Evolutionary conservation across 2,797 vertebrate species (phyloP).

Genomic region (Tapera naevia): DNA sequence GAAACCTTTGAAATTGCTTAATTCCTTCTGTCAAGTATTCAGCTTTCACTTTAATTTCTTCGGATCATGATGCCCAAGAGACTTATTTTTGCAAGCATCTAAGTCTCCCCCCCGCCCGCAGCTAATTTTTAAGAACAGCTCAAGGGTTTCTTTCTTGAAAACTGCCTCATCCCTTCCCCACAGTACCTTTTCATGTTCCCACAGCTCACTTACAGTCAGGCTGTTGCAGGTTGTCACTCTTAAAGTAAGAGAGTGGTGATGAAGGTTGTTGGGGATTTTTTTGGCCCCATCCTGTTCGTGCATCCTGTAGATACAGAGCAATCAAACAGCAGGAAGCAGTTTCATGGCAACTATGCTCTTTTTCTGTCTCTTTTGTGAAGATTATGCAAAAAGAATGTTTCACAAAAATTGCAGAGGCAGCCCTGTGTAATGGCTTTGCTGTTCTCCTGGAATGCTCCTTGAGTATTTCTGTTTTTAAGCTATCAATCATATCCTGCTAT

Average conservation of each 20-base stretch:
- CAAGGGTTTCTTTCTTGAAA: not conserved
- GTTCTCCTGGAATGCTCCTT: not conserved
- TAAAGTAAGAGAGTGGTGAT: not conserved
- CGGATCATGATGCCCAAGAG: not conserved
- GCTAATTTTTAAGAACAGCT: not conserved
- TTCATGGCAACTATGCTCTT: conserved; percentile 31
- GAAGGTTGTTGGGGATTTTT: not conserved
- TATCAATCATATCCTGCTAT: not conserved
- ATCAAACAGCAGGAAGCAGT: conserved; percentile 29
- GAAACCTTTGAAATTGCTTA: not conserved
- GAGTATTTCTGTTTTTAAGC: not conserved
- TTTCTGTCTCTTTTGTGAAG: not conserved
- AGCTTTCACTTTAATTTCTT: not conserved
- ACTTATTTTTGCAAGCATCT: not conserved
- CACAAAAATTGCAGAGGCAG: not conserved
- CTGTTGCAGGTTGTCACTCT: not conserved
- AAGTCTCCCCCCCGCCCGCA: not conserved
- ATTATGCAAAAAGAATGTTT: not conserved
- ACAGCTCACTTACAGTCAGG: not conserved
- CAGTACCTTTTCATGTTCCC: not conserved
- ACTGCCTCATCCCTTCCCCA: not conserved
- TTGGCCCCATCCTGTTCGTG: not conserved
- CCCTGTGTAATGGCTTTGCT: not conserved
- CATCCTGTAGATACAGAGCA: conserved; percentile 25
- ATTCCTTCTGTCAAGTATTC: not conserved